These are phyloP conservation scores for Crambe crambe DNA, from an alignment of 37 sponge, comb jelly and placozoan genomes.

Conservation along the genomic window DNA sequence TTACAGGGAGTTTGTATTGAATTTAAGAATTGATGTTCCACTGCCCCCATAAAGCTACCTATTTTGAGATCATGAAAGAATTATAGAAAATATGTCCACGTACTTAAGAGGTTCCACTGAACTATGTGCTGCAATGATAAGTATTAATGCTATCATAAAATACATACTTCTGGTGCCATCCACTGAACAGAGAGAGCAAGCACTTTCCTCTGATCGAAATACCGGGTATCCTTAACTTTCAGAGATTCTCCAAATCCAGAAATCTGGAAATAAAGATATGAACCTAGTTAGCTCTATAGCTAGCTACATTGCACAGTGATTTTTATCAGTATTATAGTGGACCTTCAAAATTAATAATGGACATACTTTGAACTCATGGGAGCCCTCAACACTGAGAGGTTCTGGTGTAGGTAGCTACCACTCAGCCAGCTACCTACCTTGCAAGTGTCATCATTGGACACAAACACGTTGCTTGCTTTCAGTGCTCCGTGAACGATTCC, in stretches of 20 bases:
- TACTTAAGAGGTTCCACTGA: background rate
- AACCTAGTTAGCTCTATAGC: too few species aligned
- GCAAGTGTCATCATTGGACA: constrained; percentile 13
- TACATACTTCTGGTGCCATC: background rate
- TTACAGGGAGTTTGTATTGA: too few species aligned
- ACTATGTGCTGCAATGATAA: background rate
- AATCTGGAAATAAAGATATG: background rate
- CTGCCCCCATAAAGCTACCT: background rate
- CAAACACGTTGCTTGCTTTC: constrained; percentile 3
- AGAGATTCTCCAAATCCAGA: constrained; percentile 15
- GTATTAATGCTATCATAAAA: background rate
- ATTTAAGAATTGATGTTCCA: background rate
- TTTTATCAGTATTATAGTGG: too few species aligned
- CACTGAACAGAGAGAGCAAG: background rate
- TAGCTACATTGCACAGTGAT: too few species aligned
- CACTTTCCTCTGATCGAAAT: background rate
- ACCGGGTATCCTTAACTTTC: background rate
- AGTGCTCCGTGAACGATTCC: background rate
- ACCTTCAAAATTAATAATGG: too few species aligned
- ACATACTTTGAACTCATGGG: too few species aligned
- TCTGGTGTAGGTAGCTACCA: too few species aligned
- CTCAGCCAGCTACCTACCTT: constrained; percentile 14
- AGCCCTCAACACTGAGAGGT: too few species aligned
- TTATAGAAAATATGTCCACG: background rate
- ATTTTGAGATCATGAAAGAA: background rate